Conservation (phyloP, 2,888 invertebrate species). For the Chrysotoxum bicinctum region DNA sequence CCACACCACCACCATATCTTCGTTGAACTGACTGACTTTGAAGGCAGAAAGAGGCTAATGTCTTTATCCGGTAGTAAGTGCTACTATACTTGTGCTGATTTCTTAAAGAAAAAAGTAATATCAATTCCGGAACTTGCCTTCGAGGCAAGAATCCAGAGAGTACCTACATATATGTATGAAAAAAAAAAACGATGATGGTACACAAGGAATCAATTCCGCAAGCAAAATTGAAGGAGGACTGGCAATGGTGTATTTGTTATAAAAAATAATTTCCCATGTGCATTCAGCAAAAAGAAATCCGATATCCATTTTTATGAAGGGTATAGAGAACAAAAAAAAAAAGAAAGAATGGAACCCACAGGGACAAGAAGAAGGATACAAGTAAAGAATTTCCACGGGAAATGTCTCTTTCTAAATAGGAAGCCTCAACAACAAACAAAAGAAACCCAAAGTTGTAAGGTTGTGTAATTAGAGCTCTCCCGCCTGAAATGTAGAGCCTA, state of each 20-base stretch:
- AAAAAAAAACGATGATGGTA: conserved; percentile 35
- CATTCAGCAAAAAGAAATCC: conserved; percentile 67
- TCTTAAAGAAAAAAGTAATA: conserved; percentile 61
- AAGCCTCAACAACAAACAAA: conserved; percentile 59
- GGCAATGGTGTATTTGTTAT: conserved; percentile 61
- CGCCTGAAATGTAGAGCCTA: not conserved
- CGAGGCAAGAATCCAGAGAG: conserved; percentile 21
- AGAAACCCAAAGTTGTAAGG: conserved; percentile 1
- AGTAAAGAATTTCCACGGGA: conserved; percentile 55
- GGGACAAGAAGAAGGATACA: conserved; percentile 25
- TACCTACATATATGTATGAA: not conserved
- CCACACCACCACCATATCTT: not conserved
- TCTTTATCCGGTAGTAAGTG: conserved; percentile 44
- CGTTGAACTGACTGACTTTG: not conserved
- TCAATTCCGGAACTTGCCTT: conserved; percentile 69
- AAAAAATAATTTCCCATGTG: conserved; percentile 73
- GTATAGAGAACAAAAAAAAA: not conserved
- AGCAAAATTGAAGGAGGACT: conserved; percentile 17
- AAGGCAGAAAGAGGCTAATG: conserved; percentile 39
- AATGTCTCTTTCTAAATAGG: conserved; percentile 48
- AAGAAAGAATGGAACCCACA: conserved; percentile 47
- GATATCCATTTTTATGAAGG: conserved; percentile 61
- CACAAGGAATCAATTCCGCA: conserved; percentile 64
- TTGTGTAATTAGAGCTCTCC: conserved; percentile 51
- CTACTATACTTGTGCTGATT: conserved; percentile 58